A percentile compares a stretch with the other conserved stretches of the same genome.
Conservation (phyloP, 2,797 vertebrate genomes). For the Hemibagrus guttatus region DNA sequence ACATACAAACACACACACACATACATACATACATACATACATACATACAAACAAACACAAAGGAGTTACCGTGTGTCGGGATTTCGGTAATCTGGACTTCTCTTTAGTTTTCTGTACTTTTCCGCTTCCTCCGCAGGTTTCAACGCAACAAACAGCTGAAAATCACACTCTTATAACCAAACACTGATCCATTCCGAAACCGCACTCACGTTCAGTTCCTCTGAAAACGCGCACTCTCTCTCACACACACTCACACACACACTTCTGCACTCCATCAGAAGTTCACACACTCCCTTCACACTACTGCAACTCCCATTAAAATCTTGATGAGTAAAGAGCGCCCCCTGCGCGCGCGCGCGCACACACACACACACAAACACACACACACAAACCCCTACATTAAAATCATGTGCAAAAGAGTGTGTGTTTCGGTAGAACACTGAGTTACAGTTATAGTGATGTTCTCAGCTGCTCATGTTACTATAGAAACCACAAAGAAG, state of each 20-base stretch:
- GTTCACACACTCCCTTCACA: neutral
- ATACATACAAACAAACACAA: neutral
- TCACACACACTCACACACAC: neutral
- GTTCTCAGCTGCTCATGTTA: too few relatives aligned
- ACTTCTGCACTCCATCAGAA: neutral
- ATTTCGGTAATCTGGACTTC: neutral
- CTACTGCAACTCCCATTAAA: neutral
- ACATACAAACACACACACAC: neutral
- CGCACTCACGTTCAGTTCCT: neutral
- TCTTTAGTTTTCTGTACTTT: neutral
- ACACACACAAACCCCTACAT: neutral
- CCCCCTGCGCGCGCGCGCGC: neutral
- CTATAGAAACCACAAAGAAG: too few relatives aligned
- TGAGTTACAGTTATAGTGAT: neutral
- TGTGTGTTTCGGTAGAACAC: neutral
- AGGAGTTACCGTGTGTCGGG: neutral
- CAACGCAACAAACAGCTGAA: neutral
- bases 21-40: neutral
- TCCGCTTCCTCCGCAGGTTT: neutral
- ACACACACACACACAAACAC: neutral
- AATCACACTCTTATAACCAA: neutral
- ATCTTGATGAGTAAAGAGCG: neutral
- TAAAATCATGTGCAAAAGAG: neutral
- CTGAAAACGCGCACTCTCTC: neutral
- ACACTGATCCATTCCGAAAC: neutral